phyloP scores from a whole-genome alignment of 2,113 vertebrate species.

The Phalacrocorax carbo region DNA sequence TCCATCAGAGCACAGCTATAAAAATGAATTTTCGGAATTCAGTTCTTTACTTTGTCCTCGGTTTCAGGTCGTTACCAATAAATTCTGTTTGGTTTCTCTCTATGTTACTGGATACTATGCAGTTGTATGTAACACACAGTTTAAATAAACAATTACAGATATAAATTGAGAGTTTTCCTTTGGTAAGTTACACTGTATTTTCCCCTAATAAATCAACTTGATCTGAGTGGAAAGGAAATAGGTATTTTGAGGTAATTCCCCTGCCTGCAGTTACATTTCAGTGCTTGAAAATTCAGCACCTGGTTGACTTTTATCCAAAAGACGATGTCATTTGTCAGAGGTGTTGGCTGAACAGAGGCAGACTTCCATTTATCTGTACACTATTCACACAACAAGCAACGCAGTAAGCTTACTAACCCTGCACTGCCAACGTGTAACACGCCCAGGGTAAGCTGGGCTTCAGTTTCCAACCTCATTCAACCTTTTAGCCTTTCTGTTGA shows the following conservation, averaged over 20 bases:
- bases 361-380: background rate
- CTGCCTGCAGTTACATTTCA: background rate
- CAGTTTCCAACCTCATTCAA: background rate
- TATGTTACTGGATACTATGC: background rate
- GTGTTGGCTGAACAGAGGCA: background rate
- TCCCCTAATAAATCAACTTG: background rate
- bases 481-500: background rate
- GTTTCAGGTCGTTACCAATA: background rate
- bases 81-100: background rate
- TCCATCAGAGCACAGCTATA: background rate
- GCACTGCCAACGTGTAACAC: fast-evolving
- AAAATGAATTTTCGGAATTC: background rate
- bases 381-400: background rate
- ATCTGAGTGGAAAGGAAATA: background rate
- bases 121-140: background rate
- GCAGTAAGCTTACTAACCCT: background rate
- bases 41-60: background rate
- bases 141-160: background rate
- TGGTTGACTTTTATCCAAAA: background rate
- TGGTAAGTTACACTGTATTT: background rate
- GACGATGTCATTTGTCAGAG: background rate
- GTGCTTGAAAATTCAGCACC: background rate
- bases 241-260: background rate
- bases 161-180: background rate
- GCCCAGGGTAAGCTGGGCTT: background rate